Evolutionary conservation across 1,140 invertebrate species (phyloP), one percentile per base, ranked within the genome.

Genomic region (Limonius californicus): DNA sequence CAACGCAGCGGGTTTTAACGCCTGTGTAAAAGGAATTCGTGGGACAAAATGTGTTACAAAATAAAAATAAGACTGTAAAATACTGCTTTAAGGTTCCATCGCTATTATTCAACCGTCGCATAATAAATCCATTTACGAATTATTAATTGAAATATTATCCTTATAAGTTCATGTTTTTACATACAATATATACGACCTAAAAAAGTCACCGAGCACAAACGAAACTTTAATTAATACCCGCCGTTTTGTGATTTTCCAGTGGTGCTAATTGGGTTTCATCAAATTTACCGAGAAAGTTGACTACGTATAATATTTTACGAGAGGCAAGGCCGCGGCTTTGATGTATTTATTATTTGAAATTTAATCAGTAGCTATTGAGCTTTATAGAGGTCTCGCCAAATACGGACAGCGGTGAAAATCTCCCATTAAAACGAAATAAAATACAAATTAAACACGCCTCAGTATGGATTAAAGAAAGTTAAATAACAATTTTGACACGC

Each of bases 271-370:
- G 15, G 12, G 2, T 18, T 11, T 18, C 35, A 39, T 39, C 35
- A 21, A 50, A 50, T 14, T 50, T 50, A 50, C 16, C 45, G 45
- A 50, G 45, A 50, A 50, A 50, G 45, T 50, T 50, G 45, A 18
- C 6, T 15, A 45, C 23, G 2, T 39, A 18, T 21, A 50, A 19
- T 50, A 50, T 19, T 50, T 50, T 50, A 39, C 19, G 14, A 50
- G 20, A 50, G 15, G 45, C 45, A 50, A 50, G 45, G 45, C 16
- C 20, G 20, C 45, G 2, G 18, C 7, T 39, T 39, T 50, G 45
- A 50, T 50, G 45, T 50, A 50, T 50, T 50, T 50, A 50, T 50
- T 50, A 50, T 50, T 39, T 50, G 45, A 50, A 50, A 50, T 50
- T 50, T 50, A 50, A 50, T 50, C 45, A 50, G 45, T 19, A 50